Evolutionary conservation across 2,888 invertebrate species (phyloP), one percentile per base, ranked within the genome.

Genomic region (Spilosoma lubricipeda): DNA sequence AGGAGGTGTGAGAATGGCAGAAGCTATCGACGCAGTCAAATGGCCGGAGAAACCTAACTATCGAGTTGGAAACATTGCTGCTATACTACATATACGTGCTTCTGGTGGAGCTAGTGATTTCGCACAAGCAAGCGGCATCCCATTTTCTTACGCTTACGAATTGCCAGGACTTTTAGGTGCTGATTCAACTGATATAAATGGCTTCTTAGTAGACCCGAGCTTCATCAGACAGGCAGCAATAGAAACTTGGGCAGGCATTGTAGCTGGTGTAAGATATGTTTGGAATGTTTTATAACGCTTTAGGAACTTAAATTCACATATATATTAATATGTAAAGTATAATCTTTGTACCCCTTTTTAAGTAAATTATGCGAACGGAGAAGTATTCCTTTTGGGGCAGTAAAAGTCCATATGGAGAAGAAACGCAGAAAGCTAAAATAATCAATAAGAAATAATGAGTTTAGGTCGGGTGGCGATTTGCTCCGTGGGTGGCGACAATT

Each of bases 81-180:
- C 95, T 23, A 82, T 91, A 23, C 89, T 96, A 0, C 88, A 95
- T 80, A 97, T 97, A 80, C 89, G 95, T 5, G 96, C 97, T 3
- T 94, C 96, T 48, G 97, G 97, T 33, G 96, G 96, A 68, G 97
- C 97, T 83, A 96, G 96, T 78, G 97, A 97, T 85, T 97, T 96
- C 90, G 96, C 96, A 0, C 94, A 95, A 83, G 94, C 84, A 1
- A 89, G 89, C 30, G 95, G 94, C 0, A 94, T 96, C 56, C 94
- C 95, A 0, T 90, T 96, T 23, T 91, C 97, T 0, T 97, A 97
- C 74, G 97, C 97, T 5, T 95, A 96, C 85, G 97, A 97, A 89
- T 87, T 97, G 75, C 97, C 97, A 0, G 88, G 85, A 0, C 80
- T 81, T 11, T 52, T 71, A 20, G 71, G 66, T 18, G 27, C 42